These are phyloP conservation scores for Tetramorium simillimum DNA, from an alignment of 1,140 invertebrate species.

Conservation along the genomic window DNA sequence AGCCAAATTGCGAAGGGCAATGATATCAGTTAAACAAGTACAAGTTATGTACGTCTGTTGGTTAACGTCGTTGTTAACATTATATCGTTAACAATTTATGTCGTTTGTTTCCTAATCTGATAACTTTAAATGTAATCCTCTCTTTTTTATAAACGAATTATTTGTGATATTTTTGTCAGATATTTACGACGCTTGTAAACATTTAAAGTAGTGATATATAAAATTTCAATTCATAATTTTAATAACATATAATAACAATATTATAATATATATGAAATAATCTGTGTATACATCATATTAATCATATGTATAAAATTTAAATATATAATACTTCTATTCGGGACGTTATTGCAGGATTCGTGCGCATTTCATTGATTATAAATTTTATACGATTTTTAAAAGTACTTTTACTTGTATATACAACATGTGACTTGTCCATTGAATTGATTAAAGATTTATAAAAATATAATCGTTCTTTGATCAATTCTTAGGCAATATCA, in stretches of 20 bases:
- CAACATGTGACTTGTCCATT: background rate
- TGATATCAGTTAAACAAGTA: background rate
- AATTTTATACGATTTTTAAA: background rate
- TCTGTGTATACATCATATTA: too few relatives aligned
- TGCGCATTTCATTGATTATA: background rate
- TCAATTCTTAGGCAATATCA: background rate
- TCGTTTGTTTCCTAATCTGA: background rate
- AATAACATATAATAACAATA: too few relatives aligned
- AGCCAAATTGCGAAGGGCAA: background rate
- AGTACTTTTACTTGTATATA: background rate
- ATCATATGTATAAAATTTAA: background rate
- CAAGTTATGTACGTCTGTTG: background rate
- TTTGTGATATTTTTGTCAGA: too few relatives aligned
- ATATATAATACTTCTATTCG: background rate
- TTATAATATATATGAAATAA: too few relatives aligned
- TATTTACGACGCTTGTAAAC: too few relatives aligned
- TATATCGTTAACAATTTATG: too few relatives aligned
- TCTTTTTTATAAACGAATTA: too few relatives aligned
- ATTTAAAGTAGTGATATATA: too few relatives aligned
- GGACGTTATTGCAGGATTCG: background rate
- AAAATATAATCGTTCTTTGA: background rate
- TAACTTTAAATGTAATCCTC: background rate
- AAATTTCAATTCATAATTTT: too few relatives aligned
- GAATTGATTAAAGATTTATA: background rate
- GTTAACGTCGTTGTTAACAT: background rate